Evolutionary conservation across 2,888 invertebrate species (phyloP).

Genomic region (Digitonthophagus gazella): DNA sequence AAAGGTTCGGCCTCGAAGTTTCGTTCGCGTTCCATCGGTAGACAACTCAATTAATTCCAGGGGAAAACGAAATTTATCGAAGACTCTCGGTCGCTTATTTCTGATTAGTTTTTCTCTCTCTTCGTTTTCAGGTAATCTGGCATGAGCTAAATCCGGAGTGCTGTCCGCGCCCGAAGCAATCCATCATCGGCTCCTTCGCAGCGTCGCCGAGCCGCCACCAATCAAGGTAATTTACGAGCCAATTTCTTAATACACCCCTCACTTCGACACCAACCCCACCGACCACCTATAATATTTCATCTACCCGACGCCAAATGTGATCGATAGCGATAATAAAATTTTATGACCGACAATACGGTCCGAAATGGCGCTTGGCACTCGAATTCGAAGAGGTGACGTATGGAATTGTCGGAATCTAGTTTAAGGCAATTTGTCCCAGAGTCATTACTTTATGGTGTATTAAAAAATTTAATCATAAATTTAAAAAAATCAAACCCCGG

Average conservation of each 20-base stretch:
- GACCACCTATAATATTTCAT: not conserved
- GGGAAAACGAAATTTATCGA: not conserved
- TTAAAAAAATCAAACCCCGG: not conserved
- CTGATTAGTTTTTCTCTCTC: conserved; percentile 2
- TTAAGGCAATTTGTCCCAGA: too few relatives aligned
- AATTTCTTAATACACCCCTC: conserved; percentile 14
- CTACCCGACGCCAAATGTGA: conserved; percentile 8
- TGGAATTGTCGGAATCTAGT: too few relatives aligned
- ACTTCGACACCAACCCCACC: not conserved
- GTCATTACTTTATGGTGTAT: too few relatives aligned
- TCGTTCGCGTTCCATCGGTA: not conserved
- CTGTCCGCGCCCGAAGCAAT: not conserved
- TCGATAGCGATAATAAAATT: conserved; percentile 14
- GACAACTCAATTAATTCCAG: not conserved
- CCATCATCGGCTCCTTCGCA: conserved; percentile 4
- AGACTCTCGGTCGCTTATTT: not conserved
- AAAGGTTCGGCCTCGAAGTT: not conserved
- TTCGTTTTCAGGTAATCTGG: conserved; percentile 7
- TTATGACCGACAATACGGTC: conserved; percentile 7
- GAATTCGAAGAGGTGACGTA: not conserved
- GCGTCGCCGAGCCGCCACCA: not conserved
- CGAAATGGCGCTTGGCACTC: not conserved
- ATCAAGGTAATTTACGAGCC: conserved; percentile 16
- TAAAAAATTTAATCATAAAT: too few relatives aligned
- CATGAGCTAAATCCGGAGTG: conserved; percentile 1